Conservation (phyloP, 2,113 vertebrate species). For the Sapayoa aenigma region DNA sequence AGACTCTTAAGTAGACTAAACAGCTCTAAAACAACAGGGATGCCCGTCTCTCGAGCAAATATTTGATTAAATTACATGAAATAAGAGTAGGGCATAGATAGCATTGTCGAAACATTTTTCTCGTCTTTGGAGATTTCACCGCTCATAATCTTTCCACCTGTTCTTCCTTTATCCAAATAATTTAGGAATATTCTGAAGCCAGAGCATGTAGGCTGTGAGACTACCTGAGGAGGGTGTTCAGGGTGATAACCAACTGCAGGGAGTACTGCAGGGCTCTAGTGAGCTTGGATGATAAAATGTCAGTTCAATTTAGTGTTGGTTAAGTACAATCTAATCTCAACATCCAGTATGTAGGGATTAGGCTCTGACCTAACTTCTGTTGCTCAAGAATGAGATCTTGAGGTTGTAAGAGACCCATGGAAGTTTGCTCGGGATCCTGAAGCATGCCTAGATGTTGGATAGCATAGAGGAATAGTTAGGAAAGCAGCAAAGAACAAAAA, state of each 20-base stretch:
- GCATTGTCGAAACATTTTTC: neutral
- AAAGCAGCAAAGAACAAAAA: neutral
- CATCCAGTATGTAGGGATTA: neutral
- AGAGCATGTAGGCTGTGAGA: neutral
- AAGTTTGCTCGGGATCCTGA: neutral
- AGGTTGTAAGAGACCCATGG: neutral
- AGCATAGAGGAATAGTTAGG: neutral
- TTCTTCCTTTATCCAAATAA: neutral
- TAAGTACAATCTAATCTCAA: neutral
- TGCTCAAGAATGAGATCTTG: neutral
- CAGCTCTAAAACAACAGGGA: neutral
- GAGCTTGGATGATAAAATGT: neutral
- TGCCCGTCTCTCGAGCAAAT: neutral
- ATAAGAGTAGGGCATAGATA: neutral
- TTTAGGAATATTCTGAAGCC: neutral
- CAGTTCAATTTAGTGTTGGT: neutral
- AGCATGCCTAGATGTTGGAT: neutral
- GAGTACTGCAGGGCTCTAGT: neutral
- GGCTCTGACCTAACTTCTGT: neutral
- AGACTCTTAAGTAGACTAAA: neutral
- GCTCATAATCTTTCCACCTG: neutral
- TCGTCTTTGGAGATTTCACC: neutral
- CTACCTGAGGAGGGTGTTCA: neutral
- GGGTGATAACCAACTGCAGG: neutral
- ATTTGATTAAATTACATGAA: neutral